Percentiles rank a stretch among this genome's conserved stretches.
Conservation (phyloP, 2,888 invertebrate genomes). For the Allygus modestus region DNA sequence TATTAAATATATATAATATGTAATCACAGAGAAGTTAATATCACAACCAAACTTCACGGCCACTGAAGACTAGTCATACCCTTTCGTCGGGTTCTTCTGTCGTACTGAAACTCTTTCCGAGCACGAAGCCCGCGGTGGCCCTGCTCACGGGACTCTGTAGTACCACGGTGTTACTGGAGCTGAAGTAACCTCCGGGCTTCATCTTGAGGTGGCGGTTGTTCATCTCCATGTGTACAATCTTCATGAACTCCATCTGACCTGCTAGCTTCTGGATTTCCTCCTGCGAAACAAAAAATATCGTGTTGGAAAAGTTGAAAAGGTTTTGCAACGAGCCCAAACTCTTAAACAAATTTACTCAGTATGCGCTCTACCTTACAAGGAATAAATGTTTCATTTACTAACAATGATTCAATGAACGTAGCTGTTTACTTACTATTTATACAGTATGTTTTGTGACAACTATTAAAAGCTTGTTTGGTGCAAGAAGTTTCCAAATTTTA, state of each 20-base stretch:
- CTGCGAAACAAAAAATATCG: slow-evolving; percentile 75
- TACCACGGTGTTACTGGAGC: slow-evolving; percentile 71
- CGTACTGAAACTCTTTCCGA: slow-evolving; percentile 63
- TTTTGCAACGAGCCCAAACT: not conserved
- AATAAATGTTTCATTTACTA: too few relatives aligned
- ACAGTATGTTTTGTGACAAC: too few relatives aligned
- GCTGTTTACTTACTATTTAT: too few relatives aligned
- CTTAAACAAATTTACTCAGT: too few relatives aligned
- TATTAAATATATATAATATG: slow-evolving; percentile 23
- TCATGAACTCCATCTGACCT: slow-evolving; percentile 95
- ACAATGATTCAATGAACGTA: too few relatives aligned
- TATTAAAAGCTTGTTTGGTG: too few relatives aligned
- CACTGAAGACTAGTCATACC: slow-evolving; percentile 74
- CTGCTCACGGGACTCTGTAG: slow-evolving; percentile 64
- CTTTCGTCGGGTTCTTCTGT: slow-evolving; percentile 70
- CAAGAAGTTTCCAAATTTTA: too few relatives aligned
- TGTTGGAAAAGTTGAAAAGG: slow-evolving; percentile 23
- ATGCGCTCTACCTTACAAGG: too few relatives aligned
- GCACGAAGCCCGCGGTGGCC: slow-evolving; percentile 51
- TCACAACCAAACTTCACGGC: slow-evolving; percentile 73
- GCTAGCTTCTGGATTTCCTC: slow-evolving; percentile 95
- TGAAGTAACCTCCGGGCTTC: slow-evolving; percentile 89
- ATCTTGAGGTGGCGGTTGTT: slow-evolving; percentile 87
- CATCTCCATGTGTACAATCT: slow-evolving; percentile 95
- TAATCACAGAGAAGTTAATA: slow-evolving; percentile 59